Evolutionary conservation across 1,140 invertebrate genomes (phyloP).

Genomic region (Dysdera silvatica): DNA sequence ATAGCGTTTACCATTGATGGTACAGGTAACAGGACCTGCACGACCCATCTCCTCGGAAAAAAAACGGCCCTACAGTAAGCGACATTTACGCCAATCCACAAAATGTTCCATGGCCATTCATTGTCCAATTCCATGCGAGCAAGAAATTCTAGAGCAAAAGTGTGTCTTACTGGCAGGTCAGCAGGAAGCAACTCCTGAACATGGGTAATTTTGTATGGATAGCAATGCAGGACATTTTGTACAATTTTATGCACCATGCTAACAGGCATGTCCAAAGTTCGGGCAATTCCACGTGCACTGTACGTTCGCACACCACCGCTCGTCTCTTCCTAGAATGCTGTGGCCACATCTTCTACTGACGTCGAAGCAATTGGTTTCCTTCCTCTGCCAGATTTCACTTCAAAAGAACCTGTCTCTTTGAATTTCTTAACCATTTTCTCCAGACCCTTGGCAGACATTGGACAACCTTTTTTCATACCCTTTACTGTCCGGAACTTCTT

Average conservation of each 20-base stretch:
- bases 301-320: not conserved
- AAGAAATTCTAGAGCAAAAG: not conserved
- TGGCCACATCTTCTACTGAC: not conserved
- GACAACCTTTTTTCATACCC: conserved; percentile 2
- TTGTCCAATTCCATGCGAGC: not conserved
- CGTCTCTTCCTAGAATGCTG: not conserved
- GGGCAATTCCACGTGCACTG: not conserved
- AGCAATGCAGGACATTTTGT: conserved; percentile 1
- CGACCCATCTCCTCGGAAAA: conserved; percentile 10
- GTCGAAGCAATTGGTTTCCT: not conserved
- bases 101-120: not conserved
- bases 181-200: conserved; percentile 9
- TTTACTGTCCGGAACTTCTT: conserved; percentile 1
- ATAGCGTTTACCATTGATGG: conserved; percentile 12
- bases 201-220: not conserved
- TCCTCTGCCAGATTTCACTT: not conserved
- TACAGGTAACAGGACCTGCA: conserved; percentile 9
- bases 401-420: not conserved
- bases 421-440: not conserved
- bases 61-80: not conserved
- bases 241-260: not conserved
- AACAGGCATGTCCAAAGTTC: not conserved
- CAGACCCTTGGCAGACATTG: not conserved
- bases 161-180: conserved; percentile 9
- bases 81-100: not conserved